Percentiles rank a stretch among this genome's conserved stretches.
Conservation (phyloP, 2,113 vertebrate species). For the Pithys albifrons region DNA sequence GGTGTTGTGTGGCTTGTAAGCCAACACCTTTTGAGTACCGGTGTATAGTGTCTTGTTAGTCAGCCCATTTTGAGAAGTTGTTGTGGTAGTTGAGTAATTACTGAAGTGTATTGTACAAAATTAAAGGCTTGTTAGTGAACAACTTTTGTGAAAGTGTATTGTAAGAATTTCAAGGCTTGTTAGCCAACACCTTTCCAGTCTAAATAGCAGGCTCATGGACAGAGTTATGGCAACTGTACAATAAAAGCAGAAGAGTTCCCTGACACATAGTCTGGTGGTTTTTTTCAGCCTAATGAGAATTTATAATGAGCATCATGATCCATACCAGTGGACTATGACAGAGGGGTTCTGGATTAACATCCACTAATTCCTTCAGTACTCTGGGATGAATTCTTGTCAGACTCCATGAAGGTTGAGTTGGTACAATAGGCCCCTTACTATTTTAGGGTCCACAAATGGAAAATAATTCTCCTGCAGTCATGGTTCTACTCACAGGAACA, state of each 20-base stretch:
- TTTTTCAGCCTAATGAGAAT: neutral
- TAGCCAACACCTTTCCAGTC: neutral
- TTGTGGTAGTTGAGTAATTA: neutral
- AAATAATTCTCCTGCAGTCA: accelerated
- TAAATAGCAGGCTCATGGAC: neutral
- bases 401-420: neutral
- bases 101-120: neutral
- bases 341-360: neutral
- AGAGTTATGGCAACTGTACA: neutral
- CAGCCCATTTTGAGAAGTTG: neutral
- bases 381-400: neutral
- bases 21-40: neutral
- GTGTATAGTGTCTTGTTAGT: neutral
- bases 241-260: neutral
- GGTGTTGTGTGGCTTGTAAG: neutral
- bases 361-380: neutral
- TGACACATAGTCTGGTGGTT: neutral
- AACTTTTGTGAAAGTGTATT: neutral
- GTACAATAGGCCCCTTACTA: neutral
- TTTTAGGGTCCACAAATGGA: neutral
- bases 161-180: too few relatives aligned
- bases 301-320: neutral
- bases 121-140: neutral
- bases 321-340: neutral
- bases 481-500: neutral